phyloP scores from a whole-genome alignment of 2,797 vertebrate genomes.

The Distichodus sexfasciatus region DNA sequence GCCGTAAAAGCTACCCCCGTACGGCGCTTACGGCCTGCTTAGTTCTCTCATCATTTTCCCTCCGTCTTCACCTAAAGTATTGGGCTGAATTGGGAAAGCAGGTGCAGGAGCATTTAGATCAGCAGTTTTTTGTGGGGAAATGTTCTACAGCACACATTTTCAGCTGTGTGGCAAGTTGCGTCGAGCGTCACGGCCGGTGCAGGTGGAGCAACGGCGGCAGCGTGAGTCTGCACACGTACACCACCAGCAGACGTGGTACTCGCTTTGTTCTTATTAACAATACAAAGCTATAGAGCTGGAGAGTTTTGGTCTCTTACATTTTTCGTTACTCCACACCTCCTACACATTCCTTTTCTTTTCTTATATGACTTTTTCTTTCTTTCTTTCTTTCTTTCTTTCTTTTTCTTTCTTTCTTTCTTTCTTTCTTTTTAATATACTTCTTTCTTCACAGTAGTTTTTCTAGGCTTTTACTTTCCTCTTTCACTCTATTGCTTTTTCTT shows the following conservation, averaged over 20 bases:
- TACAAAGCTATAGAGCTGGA: too few species aligned
- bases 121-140: conserved; percentile 1
- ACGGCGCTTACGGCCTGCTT: too few species aligned
- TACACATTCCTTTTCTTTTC: background rate
- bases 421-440: background rate
- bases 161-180: conserved; percentile 11
- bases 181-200: background rate
- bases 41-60: background rate
- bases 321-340: background rate
- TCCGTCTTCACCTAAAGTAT: background rate
- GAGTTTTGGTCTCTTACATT: background rate
- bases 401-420: background rate
- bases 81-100: background rate
- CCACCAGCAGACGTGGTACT: too few species aligned
- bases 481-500: too few species aligned
- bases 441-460: background rate
- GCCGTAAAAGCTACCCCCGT: too few species aligned
- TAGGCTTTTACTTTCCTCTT: too few species aligned
- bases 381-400: background rate
- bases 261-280: too few species aligned
- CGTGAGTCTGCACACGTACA: too few species aligned
- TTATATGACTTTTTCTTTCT: background rate
- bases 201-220: background rate
- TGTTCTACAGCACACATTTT: conserved; percentile 6
- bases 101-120: conserved; percentile 19